phyloP scores from a whole-genome alignment of 2,113 vertebrate genomes.

The Lophotis ruficrista region DNA sequence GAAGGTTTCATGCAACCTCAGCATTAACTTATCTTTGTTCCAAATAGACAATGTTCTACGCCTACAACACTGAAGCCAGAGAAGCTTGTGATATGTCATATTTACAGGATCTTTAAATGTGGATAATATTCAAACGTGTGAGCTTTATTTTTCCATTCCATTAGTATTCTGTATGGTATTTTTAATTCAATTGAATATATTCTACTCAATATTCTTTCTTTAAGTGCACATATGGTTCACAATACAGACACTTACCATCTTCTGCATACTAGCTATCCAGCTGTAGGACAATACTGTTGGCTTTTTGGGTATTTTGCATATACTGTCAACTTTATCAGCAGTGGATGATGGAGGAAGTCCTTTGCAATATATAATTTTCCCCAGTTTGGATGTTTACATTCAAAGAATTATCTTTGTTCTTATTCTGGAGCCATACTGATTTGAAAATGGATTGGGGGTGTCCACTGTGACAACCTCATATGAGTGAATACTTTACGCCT shows the following conservation, averaged over 20 bases:
- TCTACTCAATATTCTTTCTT: not conserved
- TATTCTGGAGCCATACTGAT: not conserved
- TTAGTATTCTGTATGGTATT: not conserved
- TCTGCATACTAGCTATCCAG: not conserved
- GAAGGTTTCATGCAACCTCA: not conserved
- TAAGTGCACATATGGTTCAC: not conserved
- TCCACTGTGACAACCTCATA: not conserved
- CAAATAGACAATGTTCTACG: not conserved
- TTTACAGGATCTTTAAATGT: not conserved
- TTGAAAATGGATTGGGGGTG: not conserved
- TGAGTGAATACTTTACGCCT: not conserved
- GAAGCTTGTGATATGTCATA: not conserved
- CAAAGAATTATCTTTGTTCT: not conserved
- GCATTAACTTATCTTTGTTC: not conserved
- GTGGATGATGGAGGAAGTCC: not conserved
- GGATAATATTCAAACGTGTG: not conserved
- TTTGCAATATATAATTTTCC: not conserved
- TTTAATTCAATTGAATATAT: not conserved
- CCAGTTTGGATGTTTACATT: not conserved
- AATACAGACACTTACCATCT: not conserved
- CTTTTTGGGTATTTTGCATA: not conserved
- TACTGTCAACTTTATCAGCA: not conserved
- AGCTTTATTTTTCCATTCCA: not conserved
- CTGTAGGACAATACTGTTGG: not conserved
- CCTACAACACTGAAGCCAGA: not conserved